These are phyloP conservation scores for Pantala flavescens DNA, from an alignment of 1,140 invertebrate genomes.

Conservation along the genomic window DNA sequence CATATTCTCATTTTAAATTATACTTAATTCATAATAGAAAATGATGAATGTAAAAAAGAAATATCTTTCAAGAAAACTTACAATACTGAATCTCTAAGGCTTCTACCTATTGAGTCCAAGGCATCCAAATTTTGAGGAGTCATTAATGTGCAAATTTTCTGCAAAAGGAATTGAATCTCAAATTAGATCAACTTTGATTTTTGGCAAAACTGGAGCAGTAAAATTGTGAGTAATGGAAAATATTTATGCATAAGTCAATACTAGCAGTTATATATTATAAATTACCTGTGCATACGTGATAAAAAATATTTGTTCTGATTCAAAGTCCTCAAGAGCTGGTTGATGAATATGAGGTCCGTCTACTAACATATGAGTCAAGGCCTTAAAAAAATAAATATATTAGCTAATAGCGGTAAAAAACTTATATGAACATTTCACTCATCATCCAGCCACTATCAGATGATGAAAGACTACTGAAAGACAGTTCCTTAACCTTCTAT, in stretches of 20 bases:
- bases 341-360: constrained; percentile 32
- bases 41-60: neutral
- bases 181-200: neutral
- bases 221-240: neutral
- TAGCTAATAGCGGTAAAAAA: too few species aligned
- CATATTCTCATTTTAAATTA: neutral
- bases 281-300: constrained; percentile 37
- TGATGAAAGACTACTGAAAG: too few species aligned
- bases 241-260: neutral
- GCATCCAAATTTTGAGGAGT: neutral
- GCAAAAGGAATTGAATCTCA: neutral
- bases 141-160: neutral
- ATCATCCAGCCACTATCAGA: too few species aligned
- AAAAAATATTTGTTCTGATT: constrained; percentile 36
- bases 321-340: constrained; percentile 35
- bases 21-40: neutral
- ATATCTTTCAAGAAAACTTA: neutral
- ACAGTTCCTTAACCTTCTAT: too few species aligned
- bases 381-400: constrained; percentile 27
- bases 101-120: neutral
- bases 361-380: constrained; percentile 24
- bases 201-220: neutral
- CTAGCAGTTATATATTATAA: constrained; percentile 15
- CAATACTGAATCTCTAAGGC: neutral
- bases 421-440: too few species aligned